Evolutionary conservation across 2,113 vertebrate genomes (phyloP), one percentile per base, ranked within the genome.

Genomic region (Dendrocopos noguchii): DNA sequence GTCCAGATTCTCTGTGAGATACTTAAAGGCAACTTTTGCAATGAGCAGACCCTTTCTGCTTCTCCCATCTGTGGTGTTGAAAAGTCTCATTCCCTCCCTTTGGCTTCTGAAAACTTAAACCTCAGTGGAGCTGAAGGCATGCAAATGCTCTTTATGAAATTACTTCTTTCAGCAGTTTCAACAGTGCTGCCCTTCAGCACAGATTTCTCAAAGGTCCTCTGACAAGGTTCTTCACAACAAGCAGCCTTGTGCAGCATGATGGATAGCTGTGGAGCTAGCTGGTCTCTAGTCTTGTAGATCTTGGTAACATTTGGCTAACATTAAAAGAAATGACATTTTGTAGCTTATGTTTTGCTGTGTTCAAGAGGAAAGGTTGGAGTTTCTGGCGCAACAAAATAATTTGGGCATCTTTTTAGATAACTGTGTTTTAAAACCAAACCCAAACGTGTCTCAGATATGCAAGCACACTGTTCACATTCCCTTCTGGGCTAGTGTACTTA

Each of bases 151-250:
- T 80, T 87, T 52, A 29, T 75, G 61, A 92, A 94, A 61, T 85
- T 60, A 67, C 15, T 72, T 60, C 9, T 87, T 90, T n/a, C 29
- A 39, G 4, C 2, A 3, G 17, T 95, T 94, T 83, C 82, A 72
- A 7, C 73, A 68, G 47, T 71, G 25, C 63, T 95, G 82, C 65
- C 81, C 80, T 94, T 86, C 57, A 67, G 76, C 77, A 88, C 10
- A 3, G 53, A 84, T 92, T 90, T 94, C 93, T 94, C 61, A 57
- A 75, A 94, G 28, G 33, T 71, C 14, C 7, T 59, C 64, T 83
- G 76, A 39, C 52, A 60, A 31, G 28, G 25, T 84, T 87, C 59
- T 80, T 84, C 59, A 31, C 61, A 81, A 84, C 66, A 60, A 70
- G 55, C 24, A 82, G 13, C 28, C n/a, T 77, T 81, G 36, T 47